phyloP scores from a whole-genome alignment of 2,797 vertebrate genomes.

The Ispidina lecontei region DNA sequence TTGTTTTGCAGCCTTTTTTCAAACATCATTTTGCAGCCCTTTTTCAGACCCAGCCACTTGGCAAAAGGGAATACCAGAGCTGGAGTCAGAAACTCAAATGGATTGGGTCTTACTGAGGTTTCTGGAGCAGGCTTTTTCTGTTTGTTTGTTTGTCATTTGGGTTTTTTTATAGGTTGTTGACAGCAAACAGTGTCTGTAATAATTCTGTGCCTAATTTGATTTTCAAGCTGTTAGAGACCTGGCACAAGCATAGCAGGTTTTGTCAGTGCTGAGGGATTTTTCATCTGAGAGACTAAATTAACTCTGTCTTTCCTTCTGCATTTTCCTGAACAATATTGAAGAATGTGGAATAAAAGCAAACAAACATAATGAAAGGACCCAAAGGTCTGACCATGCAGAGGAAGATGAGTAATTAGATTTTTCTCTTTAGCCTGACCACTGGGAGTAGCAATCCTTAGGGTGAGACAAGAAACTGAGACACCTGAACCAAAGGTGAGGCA shows the following conservation, averaged over 20 bases:
- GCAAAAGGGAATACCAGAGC: not conserved
- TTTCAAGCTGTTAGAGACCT: constrained; percentile 36
- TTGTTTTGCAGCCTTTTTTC: constrained; percentile 4
- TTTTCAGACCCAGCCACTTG: not conserved
- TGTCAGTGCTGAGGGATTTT: constrained; percentile 23
- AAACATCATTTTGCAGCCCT: not conserved
- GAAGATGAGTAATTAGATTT: not conserved
- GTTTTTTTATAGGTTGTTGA: not conserved
- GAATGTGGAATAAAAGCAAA: not conserved
- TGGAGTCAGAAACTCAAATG: not conserved
- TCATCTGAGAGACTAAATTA: not conserved
- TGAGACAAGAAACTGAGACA: not conserved
- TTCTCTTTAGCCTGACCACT: not conserved
- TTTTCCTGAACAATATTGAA: not conserved
- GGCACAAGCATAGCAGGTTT: constrained; percentile 4
- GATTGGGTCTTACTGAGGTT: not conserved
- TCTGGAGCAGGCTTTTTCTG: not conserved
- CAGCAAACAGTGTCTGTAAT: constrained; percentile 4
- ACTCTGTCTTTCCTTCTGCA: not conserved
- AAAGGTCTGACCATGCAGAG: not conserved
- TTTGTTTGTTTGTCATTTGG: no score
- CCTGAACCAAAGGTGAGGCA: not conserved
- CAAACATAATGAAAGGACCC: not conserved
- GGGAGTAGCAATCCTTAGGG: not conserved
- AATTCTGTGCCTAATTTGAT: constrained; percentile 54